Base-by-base conservation (phyloP, 2,797 vertebrate species). In the Telmatherina bonti region DNA sequence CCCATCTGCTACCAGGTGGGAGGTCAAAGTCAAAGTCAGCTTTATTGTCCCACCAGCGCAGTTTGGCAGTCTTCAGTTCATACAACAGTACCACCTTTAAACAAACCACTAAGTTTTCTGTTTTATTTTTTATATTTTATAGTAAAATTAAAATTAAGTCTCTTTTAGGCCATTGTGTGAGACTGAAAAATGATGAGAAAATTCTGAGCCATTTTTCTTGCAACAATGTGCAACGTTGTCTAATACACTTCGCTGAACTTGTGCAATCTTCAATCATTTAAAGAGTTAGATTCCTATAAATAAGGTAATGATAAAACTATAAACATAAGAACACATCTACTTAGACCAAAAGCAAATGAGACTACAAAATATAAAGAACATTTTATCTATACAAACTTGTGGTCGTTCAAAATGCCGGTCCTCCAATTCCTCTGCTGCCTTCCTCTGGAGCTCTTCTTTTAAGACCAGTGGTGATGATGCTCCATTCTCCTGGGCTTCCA, bases 331-430 rank as follows among this genome's bases (percentile, higher is more conserved):
- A 24, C 7, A 9, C 27, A 35, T 73, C 27, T 10, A 62, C 24
- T 41, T 12, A 72, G 0, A 60, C 47, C 24, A 20, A 13, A 59
- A 10, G 18, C 12, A 66, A 52, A 49, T 27, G 7, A 36, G 0
- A 62, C 22, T 24, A 15, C n/a, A 8, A 33, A 57, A 1, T 33
- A 9, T 41, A n/a, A 49, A 56, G 7, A 26, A 64, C 24, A 27
- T 13, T 0, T 61, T 7, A 70, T 26, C 12, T 56, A 58, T 81
- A 88, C 86, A 55, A 43, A 93, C 92, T 7, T 93, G 90, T 3
- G 96, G 96, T 47, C 90, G 85, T 55, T 89, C 47, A 69, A 96
- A 97, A 24, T 72, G 79, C 78, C 88, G 86, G 26, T 92, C 88
- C 18, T 88, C 78, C 9, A 26, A 71, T 24, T 81, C 74, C 2